Evolutionary conservation across 2,113 vertebrate species (phyloP).

Genomic region (Azemiops feae): DNA sequence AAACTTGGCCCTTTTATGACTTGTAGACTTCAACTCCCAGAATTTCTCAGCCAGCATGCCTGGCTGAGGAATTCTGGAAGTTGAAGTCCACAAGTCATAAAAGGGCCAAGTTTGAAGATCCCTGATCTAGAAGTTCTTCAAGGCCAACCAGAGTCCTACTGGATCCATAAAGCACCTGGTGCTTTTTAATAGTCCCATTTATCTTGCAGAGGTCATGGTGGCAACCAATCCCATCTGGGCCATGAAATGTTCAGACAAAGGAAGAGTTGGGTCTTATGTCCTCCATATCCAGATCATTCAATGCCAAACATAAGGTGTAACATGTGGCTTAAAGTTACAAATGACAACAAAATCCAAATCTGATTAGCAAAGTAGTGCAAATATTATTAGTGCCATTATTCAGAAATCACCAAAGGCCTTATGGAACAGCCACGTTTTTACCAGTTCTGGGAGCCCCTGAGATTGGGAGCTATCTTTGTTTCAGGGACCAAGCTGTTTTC

Average conservation of each 20-base stretch:
- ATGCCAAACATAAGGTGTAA: background rate
- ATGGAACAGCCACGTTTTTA: background rate
- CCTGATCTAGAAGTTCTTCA: too few species aligned
- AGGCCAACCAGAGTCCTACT: too few species aligned
- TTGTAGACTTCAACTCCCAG: too few species aligned
- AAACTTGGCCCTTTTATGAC: too few species aligned
- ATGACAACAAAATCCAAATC: background rate
- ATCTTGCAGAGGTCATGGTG: background rate
- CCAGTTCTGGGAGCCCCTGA: background rate
- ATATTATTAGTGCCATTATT: background rate
- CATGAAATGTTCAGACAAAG: background rate
- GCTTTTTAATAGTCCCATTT: background rate
- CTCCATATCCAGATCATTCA: background rate
- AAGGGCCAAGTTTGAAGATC: too few species aligned
- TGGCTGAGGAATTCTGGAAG: too few species aligned
- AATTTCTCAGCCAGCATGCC: too few species aligned
- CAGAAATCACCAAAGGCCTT: background rate
- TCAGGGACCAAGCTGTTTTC: background rate
- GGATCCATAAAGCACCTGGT: too few species aligned
- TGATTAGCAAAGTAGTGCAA: too few species aligned
- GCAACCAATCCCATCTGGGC: background rate
- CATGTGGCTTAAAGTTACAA: background rate
- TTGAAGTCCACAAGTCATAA: too few species aligned
- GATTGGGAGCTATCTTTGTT: background rate
- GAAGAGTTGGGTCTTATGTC: background rate